These are phyloP conservation scores for Grammomys surdaster DNA, from an alignment of 2,113 vertebrate genomes.

Conservation along the genomic window DNA sequence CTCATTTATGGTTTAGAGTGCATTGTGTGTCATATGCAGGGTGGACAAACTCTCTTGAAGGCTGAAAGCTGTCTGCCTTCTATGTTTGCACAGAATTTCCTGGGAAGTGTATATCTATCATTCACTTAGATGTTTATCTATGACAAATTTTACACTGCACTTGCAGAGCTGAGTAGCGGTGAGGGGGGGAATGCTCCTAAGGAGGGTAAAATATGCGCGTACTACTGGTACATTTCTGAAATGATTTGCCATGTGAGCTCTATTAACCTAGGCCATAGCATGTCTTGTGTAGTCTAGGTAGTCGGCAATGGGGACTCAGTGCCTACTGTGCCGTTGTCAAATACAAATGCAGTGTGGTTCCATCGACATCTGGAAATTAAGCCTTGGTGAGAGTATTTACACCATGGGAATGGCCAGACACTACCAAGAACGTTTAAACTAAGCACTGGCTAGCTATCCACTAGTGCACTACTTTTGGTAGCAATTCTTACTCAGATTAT, in stretches of 20 bases:
- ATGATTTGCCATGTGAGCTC: not conserved
- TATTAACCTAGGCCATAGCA: not conserved
- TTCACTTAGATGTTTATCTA: not conserved
- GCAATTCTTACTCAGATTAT: not conserved
- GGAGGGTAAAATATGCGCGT: not conserved
- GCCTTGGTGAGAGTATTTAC: not conserved
- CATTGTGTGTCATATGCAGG: not conserved
- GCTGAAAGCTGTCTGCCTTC: not conserved
- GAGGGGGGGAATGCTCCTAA: rapidly evolving
- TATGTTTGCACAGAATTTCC: not conserved
- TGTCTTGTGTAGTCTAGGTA: not conserved
- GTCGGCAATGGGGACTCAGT: not conserved
- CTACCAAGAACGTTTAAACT: not conserved
- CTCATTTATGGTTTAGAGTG: not conserved
- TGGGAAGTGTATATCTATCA: not conserved
- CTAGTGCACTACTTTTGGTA: not conserved
- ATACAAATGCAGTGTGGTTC: not conserved
- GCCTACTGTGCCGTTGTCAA: not conserved
- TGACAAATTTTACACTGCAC: not conserved
- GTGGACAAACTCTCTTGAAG: not conserved
- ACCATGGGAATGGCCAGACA: not conserved
- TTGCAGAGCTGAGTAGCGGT: not conserved
- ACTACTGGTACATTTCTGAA: not conserved
- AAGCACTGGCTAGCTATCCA: not conserved
- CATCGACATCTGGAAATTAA: not conserved